These are phyloP conservation scores for Cephalopachus bancanus DNA, from an alignment of 2,797 vertebrate species.

Conservation along the genomic window DNA sequence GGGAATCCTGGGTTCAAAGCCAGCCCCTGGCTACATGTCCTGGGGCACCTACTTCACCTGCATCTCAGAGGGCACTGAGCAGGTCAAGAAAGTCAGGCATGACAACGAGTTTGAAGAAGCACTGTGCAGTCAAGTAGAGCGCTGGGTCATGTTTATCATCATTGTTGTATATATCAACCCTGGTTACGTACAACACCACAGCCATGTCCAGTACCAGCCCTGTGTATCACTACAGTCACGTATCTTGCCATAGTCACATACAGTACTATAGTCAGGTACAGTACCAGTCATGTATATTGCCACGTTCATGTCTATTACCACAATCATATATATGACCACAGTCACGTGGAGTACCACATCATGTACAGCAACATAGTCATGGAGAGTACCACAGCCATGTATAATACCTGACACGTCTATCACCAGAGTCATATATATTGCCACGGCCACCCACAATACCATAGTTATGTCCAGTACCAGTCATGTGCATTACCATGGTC, in stretches of 20 bases:
- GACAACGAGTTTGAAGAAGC: background rate
- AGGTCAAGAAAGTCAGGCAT: background rate
- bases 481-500: background rate
- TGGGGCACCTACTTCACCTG: background rate
- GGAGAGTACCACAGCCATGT: background rate
- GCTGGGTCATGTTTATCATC: background rate
- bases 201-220: background rate
- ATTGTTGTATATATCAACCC: background rate
- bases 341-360: fast-evolving
- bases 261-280: background rate
- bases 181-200: background rate
- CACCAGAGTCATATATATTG: background rate
- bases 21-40: too few relatives aligned
- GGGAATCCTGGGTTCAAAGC: background rate
- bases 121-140: too few relatives aligned
- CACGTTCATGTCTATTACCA: background rate
- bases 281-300: background rate
- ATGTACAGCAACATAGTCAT: background rate
- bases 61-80: background rate
- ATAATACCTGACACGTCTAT: background rate
- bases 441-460: background rate
- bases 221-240: background rate
- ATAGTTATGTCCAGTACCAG: background rate
- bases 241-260: background rate
- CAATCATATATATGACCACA: fast-evolving